These are phyloP conservation scores for Telmatochromis brichardi DNA, from an alignment of 2,113 vertebrate species.

Conservation along the genomic window DNA sequence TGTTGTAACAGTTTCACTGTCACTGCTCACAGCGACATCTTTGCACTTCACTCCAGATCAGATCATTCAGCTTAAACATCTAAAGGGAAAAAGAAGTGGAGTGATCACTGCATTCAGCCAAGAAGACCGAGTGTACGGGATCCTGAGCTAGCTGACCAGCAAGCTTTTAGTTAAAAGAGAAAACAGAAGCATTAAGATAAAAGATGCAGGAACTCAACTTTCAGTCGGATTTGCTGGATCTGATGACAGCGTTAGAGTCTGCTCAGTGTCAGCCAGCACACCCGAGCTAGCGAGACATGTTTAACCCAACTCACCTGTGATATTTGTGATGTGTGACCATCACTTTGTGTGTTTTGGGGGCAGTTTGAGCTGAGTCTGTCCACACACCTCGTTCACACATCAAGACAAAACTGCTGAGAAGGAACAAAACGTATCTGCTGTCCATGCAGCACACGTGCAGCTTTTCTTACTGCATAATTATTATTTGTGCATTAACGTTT, in stretches of 20 bases:
- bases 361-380: neutral
- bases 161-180: neutral
- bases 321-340: neutral
- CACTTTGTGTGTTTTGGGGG: neutral
- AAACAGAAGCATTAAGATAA: neutral
- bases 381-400: neutral
- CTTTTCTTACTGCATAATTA: neutral
- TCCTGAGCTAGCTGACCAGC: neutral
- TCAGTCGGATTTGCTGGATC: neutral
- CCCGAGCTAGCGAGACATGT: rapidly evolving
- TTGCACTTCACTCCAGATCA: neutral
- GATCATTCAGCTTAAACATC: neutral
- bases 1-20: rapidly evolving
- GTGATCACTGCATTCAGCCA: rapidly evolving
- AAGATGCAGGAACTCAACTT: neutral
- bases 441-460: neutral
- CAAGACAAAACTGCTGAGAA: neutral
- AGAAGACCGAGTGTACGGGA: neutral
- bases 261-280: rapidly evolving
- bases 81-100: neutral
- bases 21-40: neutral
- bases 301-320: neutral
- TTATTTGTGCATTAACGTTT: rapidly evolving
- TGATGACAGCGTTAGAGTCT: rapidly evolving
- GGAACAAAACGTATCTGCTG: neutral